A percentile compares a stretch with the other conserved stretches of the same genome.
phyloP scores from a whole-genome alignment of 2,113 vertebrate genomes.

The Mellivora capensis region DNA sequence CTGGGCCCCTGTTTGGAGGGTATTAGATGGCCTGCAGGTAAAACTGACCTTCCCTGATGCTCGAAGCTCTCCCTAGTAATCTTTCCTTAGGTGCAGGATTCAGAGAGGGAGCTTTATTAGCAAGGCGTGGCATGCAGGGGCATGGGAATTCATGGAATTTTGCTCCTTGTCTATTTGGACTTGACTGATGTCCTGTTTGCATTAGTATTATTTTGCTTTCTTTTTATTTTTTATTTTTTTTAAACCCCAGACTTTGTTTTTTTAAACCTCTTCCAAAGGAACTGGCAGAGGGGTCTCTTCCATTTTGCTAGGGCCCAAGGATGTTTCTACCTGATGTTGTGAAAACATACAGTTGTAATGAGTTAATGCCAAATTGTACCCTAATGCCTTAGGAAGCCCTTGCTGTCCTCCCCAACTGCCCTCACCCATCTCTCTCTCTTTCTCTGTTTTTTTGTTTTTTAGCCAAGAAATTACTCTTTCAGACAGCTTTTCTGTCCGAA shows the following conservation, averaged over 20 bases:
- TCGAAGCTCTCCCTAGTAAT: background rate
- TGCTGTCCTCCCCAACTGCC: background rate
- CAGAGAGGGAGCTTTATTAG: background rate
- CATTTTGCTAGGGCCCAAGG: conserved; percentile 11
- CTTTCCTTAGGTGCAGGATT: background rate
- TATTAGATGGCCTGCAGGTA: background rate
- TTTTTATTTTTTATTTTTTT: background rate
- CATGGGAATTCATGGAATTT: background rate
- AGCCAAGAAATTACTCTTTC: background rate
- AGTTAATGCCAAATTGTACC: background rate
- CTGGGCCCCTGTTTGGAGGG: accelerated
- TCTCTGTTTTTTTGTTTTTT: background rate
- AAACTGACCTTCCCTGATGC: background rate
- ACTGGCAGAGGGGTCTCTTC: conserved; percentile 17
- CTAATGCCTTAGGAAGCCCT: background rate
- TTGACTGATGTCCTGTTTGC: background rate
- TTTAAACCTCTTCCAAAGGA: conserved; percentile 25
- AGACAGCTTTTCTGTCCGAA: conserved; percentile 5
- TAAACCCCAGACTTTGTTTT: background rate
- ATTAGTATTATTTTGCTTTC: background rate
- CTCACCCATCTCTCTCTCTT: background rate
- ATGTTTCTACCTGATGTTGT: conserved; percentile 22
- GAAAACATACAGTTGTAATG: conserved; percentile 53
- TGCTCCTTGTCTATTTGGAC: background rate
- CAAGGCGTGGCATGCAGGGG: background rate